Evolutionary conservation across 2,888 invertebrate species (phyloP).

Genomic region (Cancer borealis): DNA sequence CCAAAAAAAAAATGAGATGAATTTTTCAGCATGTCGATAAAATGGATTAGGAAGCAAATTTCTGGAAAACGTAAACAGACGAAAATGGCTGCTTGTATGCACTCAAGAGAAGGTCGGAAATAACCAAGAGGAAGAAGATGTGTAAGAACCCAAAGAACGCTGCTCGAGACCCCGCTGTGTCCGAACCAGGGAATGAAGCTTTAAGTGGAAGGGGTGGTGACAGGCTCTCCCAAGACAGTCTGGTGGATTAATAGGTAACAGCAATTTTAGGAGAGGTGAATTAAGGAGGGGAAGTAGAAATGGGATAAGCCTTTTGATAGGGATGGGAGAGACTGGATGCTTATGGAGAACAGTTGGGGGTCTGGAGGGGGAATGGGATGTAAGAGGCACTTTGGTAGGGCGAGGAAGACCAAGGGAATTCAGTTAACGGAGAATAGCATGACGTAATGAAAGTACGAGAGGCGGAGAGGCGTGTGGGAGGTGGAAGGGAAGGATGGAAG

Average conservation of each 20-base stretch:
- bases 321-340: constrained; percentile 1
- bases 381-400: constrained; percentile 12
- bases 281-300: constrained; percentile 44
- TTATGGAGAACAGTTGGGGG: constrained; percentile 10
- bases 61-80: constrained; percentile 34
- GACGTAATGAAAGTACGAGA: constrained; percentile 37
- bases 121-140: background rate
- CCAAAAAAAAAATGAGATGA: background rate
- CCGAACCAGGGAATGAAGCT: background rate
- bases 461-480: background rate
- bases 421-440: constrained; percentile 40
- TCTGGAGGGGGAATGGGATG: constrained; percentile 41
- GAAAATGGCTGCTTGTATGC: constrained; percentile 31
- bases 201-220: background rate
- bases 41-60: constrained; percentile 37
- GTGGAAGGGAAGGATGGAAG: background rate
- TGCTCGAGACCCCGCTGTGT: background rate
- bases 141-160: background rate
- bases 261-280: constrained; percentile 43
- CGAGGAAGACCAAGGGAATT: constrained; percentile 24
- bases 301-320: constrained; percentile 42
- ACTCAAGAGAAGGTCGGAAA: constrained; percentile 26
- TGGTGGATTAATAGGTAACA: constrained; percentile 23
- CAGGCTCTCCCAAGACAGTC: constrained; percentile 7
- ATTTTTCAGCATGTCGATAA: background rate